Evolutionary conservation across 2,113 vertebrate species (phyloP), one percentile per base, ranked within the genome.

Genomic region (Perccottus glenii): DNA sequence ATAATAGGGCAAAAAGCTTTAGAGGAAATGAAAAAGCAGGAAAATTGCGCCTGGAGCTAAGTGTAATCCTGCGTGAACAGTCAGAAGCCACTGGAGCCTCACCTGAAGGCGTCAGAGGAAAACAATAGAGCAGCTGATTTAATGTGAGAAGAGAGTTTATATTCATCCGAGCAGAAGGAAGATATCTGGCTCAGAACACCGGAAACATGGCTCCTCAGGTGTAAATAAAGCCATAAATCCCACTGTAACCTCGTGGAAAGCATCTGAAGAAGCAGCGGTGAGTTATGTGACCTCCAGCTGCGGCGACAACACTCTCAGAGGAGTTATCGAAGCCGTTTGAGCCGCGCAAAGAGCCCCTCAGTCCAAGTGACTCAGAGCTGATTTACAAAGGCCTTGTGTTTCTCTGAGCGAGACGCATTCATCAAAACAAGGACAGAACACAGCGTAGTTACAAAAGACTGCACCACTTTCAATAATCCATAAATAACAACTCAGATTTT

Each of bases 191-290:
- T 75, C 56, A 59, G 45, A 44, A 14, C 61, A 64, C 32, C 2
- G 63, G 57, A 81, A 75, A 60, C 52, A 15, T 57, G 50, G 42
- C 69, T 66, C 68, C 63, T 75, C 58, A 63, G 73, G 66, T 82
- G 76, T 74, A 69, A 70, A 77, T 68, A 77, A 80, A 74, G 53
- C 67, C 51, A 56, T 58, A 52, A 71, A 47, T 62, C 64, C 27
- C 5, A 27, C n/a, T 27, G 9, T 64, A 49, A 52, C 45, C 11
- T 71, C 59, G 51, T 53, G 45, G 16, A 14, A 3, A 71, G 11
- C 19, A 3, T 27, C 19, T 27, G 19, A 27, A 27, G 19, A 27
- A 27, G 19, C 19, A 27, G 19, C 19, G 19, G 19, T 27, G 19
- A 27, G 19, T 27, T 27, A 27, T 27, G 19, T 27, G 19, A 27